Evolutionary conservation across 2,797 vertebrate genomes (phyloP).

Genomic region (Rhabdomys pumilio): DNA sequence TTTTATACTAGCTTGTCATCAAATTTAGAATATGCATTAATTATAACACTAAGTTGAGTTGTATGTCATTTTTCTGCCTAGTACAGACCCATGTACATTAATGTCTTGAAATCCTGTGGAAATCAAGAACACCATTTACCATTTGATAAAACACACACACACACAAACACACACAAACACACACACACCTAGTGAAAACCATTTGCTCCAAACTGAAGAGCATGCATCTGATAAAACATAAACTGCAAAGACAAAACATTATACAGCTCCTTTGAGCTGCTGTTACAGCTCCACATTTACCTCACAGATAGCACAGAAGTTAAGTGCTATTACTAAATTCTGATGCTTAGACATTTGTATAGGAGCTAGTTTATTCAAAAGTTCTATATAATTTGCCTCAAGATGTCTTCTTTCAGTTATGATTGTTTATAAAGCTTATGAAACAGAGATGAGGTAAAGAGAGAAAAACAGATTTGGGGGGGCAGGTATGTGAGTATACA

Average conservation of each 20-base stretch:
- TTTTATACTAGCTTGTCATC: slow-evolving; percentile 46
- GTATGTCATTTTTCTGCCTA: background rate
- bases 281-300: slow-evolving; percentile 63
- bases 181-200: slow-evolving; percentile 6
- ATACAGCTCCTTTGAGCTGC: background rate
- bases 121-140: background rate
- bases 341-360: slow-evolving; percentile 45
- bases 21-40: slow-evolving; percentile 48
- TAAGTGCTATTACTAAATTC: slow-evolving; percentile 64
- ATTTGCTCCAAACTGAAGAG: slow-evolving; percentile 46
- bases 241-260: slow-evolving; percentile 63
- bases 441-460: background rate
- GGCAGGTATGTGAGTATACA: background rate
- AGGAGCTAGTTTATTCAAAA: slow-evolving; percentile 3
- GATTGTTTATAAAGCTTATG: slow-evolving; percentile 65
- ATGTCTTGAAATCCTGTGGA: background rate
- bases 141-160: slow-evolving; percentile 41
- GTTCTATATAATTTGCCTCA: slow-evolving; percentile 55
- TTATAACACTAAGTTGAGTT: slow-evolving; percentile 55
- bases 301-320: slow-evolving; percentile 60
- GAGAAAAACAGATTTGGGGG: background rate
- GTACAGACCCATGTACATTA: slow-evolving; percentile 36
- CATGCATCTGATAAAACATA: slow-evolving; percentile 69
- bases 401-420: slow-evolving; percentile 76
- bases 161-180: background rate